These are phyloP conservation scores for Papilio polytes DNA, from an alignment of 1,140 invertebrate species.

Conservation along the genomic window DNA sequence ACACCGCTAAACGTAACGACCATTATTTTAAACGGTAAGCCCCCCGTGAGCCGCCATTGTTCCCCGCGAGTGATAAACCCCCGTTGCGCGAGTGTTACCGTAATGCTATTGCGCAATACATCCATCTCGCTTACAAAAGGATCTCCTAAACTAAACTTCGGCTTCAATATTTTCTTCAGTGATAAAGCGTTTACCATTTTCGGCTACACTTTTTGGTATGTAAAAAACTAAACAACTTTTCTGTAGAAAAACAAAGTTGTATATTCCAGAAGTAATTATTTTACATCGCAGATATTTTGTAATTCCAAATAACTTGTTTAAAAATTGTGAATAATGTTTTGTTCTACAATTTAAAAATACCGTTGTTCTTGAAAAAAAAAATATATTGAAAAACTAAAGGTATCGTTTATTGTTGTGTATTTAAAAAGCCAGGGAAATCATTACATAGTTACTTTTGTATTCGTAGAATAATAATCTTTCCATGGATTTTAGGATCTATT, in stretches of 20 bases:
- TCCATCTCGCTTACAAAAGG: constrained; percentile 47
- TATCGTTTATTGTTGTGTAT: no score
- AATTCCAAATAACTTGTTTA: background rate
- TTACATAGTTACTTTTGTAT: background rate
- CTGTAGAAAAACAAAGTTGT: background rate
- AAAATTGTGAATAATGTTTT: background rate
- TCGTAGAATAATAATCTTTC: no score
- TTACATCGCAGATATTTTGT: background rate
- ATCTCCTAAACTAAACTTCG: constrained; percentile 37
- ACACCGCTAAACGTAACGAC: constrained; percentile 76
- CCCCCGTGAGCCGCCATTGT: constrained; percentile 55
- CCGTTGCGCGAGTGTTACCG: constrained; percentile 44
- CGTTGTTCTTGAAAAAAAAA: background rate
- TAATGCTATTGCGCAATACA: constrained; percentile 65
- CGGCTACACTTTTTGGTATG: constrained; percentile 49
- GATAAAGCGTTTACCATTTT: constrained; percentile 60
- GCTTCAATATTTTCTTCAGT: constrained; percentile 58
- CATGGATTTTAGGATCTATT: background rate
- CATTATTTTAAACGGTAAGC: constrained; percentile 82
- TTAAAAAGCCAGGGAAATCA: background rate
- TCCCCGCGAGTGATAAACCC: constrained; percentile 50
- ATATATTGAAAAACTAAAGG: background rate
- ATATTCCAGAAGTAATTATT: background rate
- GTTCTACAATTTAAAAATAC: background rate
- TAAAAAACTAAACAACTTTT: background rate